Evolutionary conservation across 1,140 invertebrate genomes (phyloP).

Genomic region (Pseudomyrmex concolor): DNA sequence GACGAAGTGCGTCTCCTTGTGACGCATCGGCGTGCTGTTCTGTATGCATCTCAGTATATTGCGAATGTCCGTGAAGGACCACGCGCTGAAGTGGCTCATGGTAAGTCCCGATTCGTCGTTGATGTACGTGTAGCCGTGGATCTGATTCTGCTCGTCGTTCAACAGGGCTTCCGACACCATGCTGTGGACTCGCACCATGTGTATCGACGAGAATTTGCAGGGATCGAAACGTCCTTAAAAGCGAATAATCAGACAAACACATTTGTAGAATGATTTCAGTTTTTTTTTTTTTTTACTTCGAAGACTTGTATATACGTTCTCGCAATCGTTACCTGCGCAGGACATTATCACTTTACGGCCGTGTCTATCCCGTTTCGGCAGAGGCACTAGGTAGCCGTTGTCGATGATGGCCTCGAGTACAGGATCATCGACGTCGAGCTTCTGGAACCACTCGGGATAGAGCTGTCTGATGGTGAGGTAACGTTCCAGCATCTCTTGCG

Average conservation of each 20-base stretch:
- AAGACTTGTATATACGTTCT: neutral
- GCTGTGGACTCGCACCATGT: slow-evolving; percentile 91
- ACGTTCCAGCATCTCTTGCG: slow-evolving; percentile 93
- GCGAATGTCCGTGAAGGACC: slow-evolving; percentile 92
- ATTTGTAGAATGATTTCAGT: neutral
- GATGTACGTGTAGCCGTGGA: slow-evolving; percentile 91
- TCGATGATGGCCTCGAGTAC: slow-evolving; percentile 91
- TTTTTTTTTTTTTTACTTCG: neutral
- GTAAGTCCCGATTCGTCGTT: slow-evolving; percentile 93
- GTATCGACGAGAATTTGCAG: slow-evolving; percentile 89
- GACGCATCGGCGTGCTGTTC: slow-evolving; percentile 94
- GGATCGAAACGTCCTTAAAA: slow-evolving; percentile 89
- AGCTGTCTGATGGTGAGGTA: slow-evolving; percentile 93
- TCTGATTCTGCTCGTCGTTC: slow-evolving; percentile 92
- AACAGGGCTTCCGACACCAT: slow-evolving; percentile 91
- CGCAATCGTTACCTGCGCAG: slow-evolving; percentile 87
- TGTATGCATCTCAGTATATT: slow-evolving; percentile 92
- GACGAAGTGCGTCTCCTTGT: slow-evolving; percentile 93
- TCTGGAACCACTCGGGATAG: slow-evolving; percentile 93
- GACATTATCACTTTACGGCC: slow-evolving; percentile 91
- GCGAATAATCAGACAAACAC: neutral
- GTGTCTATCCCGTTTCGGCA: slow-evolving; percentile 89
- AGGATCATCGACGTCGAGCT: slow-evolving; percentile 90
- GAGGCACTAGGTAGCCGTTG: slow-evolving; percentile 92
- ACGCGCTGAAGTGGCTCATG: slow-evolving; percentile 92